Percentiles rank a stretch among this genome's conserved stretches.
phyloP scores from a whole-genome alignment of 2,113 vertebrate genomes.

The Siniperca chuatsi region DNA sequence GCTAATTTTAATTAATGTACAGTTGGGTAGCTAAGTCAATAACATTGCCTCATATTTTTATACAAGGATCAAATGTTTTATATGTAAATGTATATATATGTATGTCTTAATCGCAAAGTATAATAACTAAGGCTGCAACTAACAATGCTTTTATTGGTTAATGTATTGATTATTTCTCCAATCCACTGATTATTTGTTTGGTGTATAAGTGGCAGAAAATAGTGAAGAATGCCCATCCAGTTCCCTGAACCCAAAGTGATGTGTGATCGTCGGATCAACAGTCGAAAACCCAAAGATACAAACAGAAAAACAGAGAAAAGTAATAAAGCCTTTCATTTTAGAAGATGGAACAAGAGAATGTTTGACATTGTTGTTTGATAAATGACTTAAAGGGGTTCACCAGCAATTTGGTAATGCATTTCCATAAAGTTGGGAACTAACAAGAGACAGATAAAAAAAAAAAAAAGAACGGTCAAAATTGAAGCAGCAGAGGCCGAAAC shows the following conservation, averaged over 20 bases:
- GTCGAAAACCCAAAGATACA: background rate
- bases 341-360: background rate
- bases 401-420: background rate
- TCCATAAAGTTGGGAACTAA: background rate
- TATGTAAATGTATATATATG: too few relatives aligned
- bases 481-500: background rate
- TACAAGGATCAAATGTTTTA: too few relatives aligned
- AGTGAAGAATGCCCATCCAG: background rate
- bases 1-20: background rate
- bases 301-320: background rate
- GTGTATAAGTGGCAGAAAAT: background rate
- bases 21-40: background rate
- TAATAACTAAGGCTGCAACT: too few relatives aligned
- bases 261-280: background rate
- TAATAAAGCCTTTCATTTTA: background rate
- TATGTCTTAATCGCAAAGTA: too few relatives aligned
- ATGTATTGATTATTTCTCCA: background rate
- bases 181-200: background rate
- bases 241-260: background rate
- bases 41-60: too few relatives aligned
- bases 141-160: too few relatives aligned
- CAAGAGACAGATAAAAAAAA: too few relatives aligned
- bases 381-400: background rate
- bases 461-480: background rate
- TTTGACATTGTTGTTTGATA: background rate